phyloP scores from a whole-genome alignment of 2,113 vertebrate species.

The Engystomops pustulosus region DNA sequence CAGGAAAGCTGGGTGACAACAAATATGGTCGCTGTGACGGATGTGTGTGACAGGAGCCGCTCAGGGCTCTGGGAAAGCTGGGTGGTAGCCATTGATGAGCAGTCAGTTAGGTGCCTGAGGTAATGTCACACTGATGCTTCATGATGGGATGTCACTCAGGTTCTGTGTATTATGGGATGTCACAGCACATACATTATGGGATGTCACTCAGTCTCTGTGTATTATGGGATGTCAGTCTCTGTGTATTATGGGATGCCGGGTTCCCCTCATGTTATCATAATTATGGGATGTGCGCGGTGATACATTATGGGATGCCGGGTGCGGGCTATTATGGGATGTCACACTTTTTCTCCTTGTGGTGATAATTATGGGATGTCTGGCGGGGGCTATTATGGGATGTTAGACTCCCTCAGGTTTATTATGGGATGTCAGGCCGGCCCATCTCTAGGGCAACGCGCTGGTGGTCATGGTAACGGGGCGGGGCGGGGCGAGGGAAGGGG shows the following conservation, averaged over 20 bases:
- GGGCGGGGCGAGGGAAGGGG: conserved; percentile 49
- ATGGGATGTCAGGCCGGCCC: conserved; percentile 73
- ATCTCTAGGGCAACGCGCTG: conserved; percentile 75
- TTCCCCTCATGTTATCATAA: not conserved
- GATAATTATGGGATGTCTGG: conserved; percentile 66
- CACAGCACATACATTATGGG: too few species aligned
- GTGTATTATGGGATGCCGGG: conserved; percentile 38
- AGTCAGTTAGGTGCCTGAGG: too few species aligned
- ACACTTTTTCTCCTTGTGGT: not conserved
- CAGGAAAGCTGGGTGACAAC: too few species aligned
- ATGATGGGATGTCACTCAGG: too few species aligned
- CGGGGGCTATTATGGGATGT: conserved; percentile 74
- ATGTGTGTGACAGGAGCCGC: too few species aligned
- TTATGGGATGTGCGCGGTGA: too few species aligned
- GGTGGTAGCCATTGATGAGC: too few species aligned
- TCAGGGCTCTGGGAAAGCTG: too few species aligned
- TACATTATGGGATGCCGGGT: conserved; percentile 66
- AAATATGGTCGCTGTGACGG: too few species aligned
- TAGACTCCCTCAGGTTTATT: conserved; percentile 70
- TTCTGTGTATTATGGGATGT: too few species aligned
- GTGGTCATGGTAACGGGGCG: conserved; percentile 63
- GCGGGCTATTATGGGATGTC: conserved; percentile 36
- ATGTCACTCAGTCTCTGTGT: too few species aligned
- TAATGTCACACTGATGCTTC: too few species aligned
- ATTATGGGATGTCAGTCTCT: conserved; percentile 56